Evolutionary conservation across 2,888 invertebrate species (phyloP).

Genomic region (Troides oblongomaculatus): DNA sequence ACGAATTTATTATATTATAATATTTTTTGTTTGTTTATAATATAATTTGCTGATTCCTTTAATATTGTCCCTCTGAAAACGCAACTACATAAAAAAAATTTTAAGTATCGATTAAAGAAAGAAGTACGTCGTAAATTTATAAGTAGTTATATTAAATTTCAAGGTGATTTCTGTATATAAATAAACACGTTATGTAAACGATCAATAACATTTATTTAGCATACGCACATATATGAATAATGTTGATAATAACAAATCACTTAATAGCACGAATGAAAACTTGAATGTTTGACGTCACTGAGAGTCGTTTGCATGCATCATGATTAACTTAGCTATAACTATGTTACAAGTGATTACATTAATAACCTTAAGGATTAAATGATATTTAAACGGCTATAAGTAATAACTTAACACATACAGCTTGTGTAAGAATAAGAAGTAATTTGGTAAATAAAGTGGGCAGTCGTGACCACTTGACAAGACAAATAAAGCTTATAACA

Average conservation of each 20-base stretch:
- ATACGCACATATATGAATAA: slow-evolving; percentile 31
- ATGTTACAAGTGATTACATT: slow-evolving; percentile 29
- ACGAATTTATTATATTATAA: too few relatives aligned
- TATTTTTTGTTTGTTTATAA: too few relatives aligned
- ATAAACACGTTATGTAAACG: slow-evolving; percentile 39
- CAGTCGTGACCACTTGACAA: too few relatives aligned
- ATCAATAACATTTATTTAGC: slow-evolving; percentile 51
- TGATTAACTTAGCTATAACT: slow-evolving; percentile 31
- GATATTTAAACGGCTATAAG: slow-evolving; percentile 19
- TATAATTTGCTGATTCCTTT: too few relatives aligned
- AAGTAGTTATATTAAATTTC: background rate
- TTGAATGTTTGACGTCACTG: slow-evolving; percentile 34
- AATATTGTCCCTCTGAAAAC: too few relatives aligned
- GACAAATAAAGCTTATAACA: too few relatives aligned
- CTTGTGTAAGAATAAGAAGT: slow-evolving; percentile 36
- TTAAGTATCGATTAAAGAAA: too few relatives aligned
- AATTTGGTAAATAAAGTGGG: slow-evolving; percentile 31
- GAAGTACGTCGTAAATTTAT: too few relatives aligned
- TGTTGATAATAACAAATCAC: slow-evolving; percentile 28
- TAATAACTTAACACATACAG: slow-evolving; percentile 35
- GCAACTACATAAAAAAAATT: too few relatives aligned
- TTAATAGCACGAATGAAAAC: slow-evolving; percentile 27
- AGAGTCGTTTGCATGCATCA: slow-evolving; percentile 17
- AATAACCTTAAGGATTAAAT: slow-evolving; percentile 7
- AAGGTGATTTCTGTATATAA: slow-evolving; percentile 9